Evolutionary conservation across 1,140 invertebrate genomes (phyloP).

Genomic region (Pteromalus puparum): DNA sequence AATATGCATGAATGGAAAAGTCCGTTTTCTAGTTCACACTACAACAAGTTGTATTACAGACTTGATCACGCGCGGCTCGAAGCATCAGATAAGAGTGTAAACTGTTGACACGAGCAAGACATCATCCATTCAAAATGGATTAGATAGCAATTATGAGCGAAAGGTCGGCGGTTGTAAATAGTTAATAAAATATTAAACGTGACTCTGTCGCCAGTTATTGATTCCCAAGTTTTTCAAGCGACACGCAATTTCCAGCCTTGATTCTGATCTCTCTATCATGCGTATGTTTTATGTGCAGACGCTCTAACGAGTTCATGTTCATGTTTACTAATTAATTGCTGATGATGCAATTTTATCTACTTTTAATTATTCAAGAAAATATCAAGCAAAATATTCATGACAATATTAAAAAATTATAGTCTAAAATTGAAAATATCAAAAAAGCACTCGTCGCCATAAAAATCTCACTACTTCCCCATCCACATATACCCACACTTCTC

Average conservation of each 20-base stretch:
- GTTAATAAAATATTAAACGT: neutral
- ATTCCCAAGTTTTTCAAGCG: neutral
- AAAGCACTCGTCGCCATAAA: too few relatives aligned
- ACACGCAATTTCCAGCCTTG: too few relatives aligned
- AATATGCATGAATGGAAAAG: neutral
- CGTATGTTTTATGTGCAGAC: too few relatives aligned
- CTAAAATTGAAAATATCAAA: too few relatives aligned
- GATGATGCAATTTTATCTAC: too few relatives aligned
- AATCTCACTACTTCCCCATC: neutral
- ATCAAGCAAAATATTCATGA: too few relatives aligned
- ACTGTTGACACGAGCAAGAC: neutral
- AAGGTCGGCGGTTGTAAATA: neutral
- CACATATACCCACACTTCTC: neutral
- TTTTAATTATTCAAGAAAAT: too few relatives aligned
- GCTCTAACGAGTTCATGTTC: too few relatives aligned
- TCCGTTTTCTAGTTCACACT: neutral
- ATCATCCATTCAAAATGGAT: neutral
- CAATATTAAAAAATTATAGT: too few relatives aligned
- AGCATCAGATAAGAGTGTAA: neutral
- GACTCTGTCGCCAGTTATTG: neutral
- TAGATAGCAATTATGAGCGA: neutral
- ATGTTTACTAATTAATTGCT: too few relatives aligned
- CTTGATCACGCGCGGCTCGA: neutral
- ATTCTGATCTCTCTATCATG: too few relatives aligned
- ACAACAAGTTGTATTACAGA: neutral